A percentile compares a stretch with the other conserved stretches of the same genome.
These are phyloP conservation scores for Sebastes iracundus DNA, from an alignment of 2,797 vertebrate genomes.

Conservation along the genomic window DNA sequence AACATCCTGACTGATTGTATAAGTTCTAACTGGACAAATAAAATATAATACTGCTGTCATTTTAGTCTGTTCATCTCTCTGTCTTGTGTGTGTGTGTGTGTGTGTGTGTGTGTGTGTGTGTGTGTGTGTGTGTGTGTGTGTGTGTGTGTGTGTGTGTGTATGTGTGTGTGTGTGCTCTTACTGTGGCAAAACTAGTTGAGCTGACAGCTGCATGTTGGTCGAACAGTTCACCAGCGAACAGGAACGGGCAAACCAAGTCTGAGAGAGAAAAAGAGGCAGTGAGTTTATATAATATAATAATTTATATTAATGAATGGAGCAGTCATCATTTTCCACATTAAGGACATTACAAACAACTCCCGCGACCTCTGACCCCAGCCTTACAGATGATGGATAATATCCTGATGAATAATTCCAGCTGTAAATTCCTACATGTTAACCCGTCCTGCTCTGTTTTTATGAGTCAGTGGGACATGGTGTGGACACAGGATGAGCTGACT, in stretches of 20 bases:
- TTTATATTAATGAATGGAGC: background rate
- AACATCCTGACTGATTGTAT: background rate
- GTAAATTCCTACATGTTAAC: constrained; percentile 34
- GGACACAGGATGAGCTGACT: constrained; percentile 31
- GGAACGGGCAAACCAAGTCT: constrained; percentile 92
- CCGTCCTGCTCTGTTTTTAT: constrained; percentile 8
- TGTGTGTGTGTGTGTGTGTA: constrained; percentile 1
- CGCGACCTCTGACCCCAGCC: constrained; percentile 5
- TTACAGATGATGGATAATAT: background rate
- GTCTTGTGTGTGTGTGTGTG: background rate
- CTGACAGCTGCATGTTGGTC: constrained; percentile 90
- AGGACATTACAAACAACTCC: background rate
- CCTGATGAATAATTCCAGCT: constrained; percentile 28
- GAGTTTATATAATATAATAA: background rate
- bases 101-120: background rate
- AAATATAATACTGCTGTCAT: background rate
- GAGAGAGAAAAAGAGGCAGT: constrained; percentile 13
- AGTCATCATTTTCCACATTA: background rate
- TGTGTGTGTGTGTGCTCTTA: constrained; percentile 78
- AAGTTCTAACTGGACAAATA: background rate
- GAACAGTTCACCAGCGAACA: constrained; percentile 91
- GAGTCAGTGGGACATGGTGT: constrained; percentile 22
- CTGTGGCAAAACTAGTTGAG: constrained; percentile 87
- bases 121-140: background rate
- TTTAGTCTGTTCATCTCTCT: background rate